These are phyloP conservation scores for Eurois occulta DNA, from an alignment of 2,888 invertebrate species.

Conservation along the genomic window DNA sequence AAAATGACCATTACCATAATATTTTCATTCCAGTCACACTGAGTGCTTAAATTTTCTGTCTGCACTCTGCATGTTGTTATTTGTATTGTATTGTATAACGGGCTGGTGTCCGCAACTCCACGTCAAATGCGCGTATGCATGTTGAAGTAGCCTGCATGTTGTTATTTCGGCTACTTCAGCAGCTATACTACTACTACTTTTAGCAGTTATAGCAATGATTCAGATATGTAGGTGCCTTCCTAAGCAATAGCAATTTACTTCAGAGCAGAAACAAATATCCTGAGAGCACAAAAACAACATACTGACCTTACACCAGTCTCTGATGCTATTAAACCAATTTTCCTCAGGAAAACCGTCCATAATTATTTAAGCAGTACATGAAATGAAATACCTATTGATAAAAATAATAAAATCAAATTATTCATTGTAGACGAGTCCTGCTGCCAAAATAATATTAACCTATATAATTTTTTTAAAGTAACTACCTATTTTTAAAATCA, in stretches of 20 bases:
- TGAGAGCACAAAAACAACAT: neutral
- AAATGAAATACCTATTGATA: neutral
- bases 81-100: too few species aligned
- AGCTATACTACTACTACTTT: too few species aligned
- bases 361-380: neutral
- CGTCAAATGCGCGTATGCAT: too few species aligned
- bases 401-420: neutral
- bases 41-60: neutral
- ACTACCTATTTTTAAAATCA: neutral
- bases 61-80: neutral
- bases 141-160: too few species aligned
- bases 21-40: too few species aligned
- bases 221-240: neutral
- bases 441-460: slow-evolving; percentile 8
- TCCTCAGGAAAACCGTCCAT: neutral
- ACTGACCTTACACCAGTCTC: neutral
- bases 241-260: neutral
- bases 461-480: neutral
- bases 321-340: neutral
- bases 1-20: too few species aligned
- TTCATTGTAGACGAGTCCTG: neutral
- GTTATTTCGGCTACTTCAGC: too few species aligned
- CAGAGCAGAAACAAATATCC: neutral
- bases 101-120: too few species aligned
- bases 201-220: too few species aligned